Evolutionary conservation across 2,797 vertebrate species (phyloP), one percentile per base, ranked within the genome.

Genomic region (Aeoliscus strigatus): DNA sequence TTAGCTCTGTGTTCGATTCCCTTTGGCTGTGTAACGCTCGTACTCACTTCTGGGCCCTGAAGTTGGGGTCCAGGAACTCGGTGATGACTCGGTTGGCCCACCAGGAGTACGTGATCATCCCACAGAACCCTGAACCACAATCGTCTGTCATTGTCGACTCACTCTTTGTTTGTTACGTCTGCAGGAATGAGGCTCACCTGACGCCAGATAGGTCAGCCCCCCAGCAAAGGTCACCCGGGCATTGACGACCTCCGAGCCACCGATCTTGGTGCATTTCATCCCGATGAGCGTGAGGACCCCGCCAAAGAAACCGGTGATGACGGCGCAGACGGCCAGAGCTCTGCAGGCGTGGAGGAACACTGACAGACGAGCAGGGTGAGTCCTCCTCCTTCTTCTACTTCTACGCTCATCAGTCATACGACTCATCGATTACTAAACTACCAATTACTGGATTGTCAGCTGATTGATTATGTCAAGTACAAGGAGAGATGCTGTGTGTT

Each of bases 221-320:
- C 83, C 87, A 8, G 87, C 72, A 24, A 88, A 89, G 12, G 87
- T 89, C 42, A 91, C 67, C 60, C 87, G 80, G 1, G 85, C 60
- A 9, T 90, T 91, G 41, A 52, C 72, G 0, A 87, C 5, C 32
- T 90, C 87, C 4, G 89, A 86, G 2, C 89, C 88, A 0, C 90
- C 89, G n/a, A 91, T 89, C 70, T 90, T 90, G 0, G 89, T 91
- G 66, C 89, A 91, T 53, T 90, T 90, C 89, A 91, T 91, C 27
- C 90, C 90, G 5, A 91, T 42, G 14, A 91, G 82, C 1, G 86
- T 76, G 26, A 90, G 86, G 36, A 90, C 84, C 1, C 79, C 68
- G 1, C 78, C 90, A 2, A 89, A 90, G 70, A 91, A 91, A 7
- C 90, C 89, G 0, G 84, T 75, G 67, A 88, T 85, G 46, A 91